A percentile compares a stretch with the other conserved stretches of the same genome.
Evolutionary conservation across 2,113 vertebrate species (phyloP).

Genomic region (Hydropotes inermis): DNA sequence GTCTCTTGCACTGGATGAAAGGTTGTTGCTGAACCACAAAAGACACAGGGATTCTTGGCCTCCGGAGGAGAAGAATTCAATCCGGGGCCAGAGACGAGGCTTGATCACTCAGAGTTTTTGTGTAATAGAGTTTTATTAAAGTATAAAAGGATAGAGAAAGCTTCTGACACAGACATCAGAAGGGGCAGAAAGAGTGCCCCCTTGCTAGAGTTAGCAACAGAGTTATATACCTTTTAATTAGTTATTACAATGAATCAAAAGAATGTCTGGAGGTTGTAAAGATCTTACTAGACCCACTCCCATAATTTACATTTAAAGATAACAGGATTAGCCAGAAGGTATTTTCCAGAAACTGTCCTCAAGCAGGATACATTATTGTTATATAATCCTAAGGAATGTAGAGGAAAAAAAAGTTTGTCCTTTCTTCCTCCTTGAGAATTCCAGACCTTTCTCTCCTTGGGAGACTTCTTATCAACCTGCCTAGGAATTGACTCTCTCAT

Average conservation of each 20-base stretch:
- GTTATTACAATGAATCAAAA: not conserved
- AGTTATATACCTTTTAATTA: not conserved
- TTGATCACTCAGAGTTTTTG: not conserved
- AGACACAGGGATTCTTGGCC: not conserved
- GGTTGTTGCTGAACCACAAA: not conserved
- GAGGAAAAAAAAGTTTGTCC: not conserved
- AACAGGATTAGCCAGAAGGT: not conserved
- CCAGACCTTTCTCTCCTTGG: not conserved
- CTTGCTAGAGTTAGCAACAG: not conserved
- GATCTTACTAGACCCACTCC: not conserved
- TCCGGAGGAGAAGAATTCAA: not conserved
- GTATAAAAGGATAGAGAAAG: not conserved
- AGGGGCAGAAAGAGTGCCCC: not conserved
- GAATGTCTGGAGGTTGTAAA: not conserved
- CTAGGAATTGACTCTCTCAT: not conserved
- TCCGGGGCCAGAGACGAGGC: not conserved
- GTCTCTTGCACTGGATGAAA: not conserved
- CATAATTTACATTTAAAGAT: not conserved
- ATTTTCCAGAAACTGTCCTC: not conserved
- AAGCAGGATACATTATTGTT: not conserved
- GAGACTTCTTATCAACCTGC: not conserved
- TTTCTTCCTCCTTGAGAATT: not conserved
- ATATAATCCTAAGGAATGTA: not conserved
- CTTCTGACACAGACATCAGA: not conserved
- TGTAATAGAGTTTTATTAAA: not conserved